These are phyloP conservation scores for Physella acuta DNA, from an alignment of 1,140 invertebrate genomes.

Conservation along the genomic window DNA sequence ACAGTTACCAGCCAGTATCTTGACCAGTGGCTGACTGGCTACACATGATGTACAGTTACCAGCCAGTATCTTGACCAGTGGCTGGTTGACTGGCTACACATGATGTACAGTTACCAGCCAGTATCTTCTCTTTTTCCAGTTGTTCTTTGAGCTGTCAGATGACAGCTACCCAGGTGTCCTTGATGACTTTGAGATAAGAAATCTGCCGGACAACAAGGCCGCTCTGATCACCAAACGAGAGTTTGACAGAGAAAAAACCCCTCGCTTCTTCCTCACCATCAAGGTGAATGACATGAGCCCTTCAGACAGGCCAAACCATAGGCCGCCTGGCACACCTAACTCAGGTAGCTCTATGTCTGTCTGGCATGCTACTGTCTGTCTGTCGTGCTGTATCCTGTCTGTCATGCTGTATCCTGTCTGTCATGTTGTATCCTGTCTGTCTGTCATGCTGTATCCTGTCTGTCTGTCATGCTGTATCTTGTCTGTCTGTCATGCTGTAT, in stretches of 20 bases:
- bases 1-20: no score
- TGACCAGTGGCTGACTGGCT: no score
- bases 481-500: conserved; percentile 26
- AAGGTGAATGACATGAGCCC: conserved; percentile 41
- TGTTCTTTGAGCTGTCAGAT: not conserved
- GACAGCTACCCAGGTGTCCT: conserved; percentile 38
- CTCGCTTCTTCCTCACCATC: conserved; percentile 40
- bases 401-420: conserved; percentile 35
- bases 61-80: no score
- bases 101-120: no score
- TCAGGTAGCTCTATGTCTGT: conserved; percentile 34
- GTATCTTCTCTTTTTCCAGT: no score
- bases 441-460: conserved; percentile 32
- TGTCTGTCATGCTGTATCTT: no score
- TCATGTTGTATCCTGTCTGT: conserved; percentile 29
- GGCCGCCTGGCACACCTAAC: conserved; percentile 38
- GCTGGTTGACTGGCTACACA: no score
- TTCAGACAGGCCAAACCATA: conserved; percentile 39
- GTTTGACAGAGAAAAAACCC: conserved; percentile 43
- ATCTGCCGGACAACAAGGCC: conserved; percentile 28
- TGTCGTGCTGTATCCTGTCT: not conserved
- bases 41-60: no score
- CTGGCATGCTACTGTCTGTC: not conserved
- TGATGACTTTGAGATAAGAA: conserved; percentile 25
- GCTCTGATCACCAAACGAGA: conserved; percentile 41